Conservation (phyloP, 2,888 invertebrate species). For the Nezara viridula region DNA sequence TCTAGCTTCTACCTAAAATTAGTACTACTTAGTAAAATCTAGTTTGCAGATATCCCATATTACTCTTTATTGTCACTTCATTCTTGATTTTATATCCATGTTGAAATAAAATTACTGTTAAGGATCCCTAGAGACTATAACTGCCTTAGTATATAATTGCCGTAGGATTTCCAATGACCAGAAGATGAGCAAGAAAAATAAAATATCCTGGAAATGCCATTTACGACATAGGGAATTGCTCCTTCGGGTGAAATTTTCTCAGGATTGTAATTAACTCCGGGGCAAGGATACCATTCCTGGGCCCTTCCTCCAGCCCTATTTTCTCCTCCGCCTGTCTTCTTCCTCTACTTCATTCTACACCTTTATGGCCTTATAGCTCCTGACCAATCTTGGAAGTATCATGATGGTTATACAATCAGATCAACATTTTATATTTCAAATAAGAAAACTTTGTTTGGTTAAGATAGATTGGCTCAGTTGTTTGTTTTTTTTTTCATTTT, state of each 20-base stretch:
- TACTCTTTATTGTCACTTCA: too few relatives aligned
- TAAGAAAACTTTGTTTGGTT: too few relatives aligned
- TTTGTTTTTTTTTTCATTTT: too few relatives aligned
- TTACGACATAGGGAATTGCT: conserved; percentile 24
- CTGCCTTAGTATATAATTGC: not conserved
- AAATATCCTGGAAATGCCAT: not conserved
- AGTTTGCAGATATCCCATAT: too few relatives aligned
- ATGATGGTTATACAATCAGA: not conserved
- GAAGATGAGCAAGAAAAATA: conserved; percentile 16
- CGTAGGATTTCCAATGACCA: not conserved
- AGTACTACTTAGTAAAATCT: too few relatives aligned
- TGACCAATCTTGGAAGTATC: not conserved
- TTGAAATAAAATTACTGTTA: not conserved
- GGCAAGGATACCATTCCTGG: not conserved
- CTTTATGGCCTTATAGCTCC: not conserved
- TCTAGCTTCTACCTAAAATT: too few relatives aligned
- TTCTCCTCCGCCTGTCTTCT: not conserved
- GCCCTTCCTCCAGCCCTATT: not conserved
- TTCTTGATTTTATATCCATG: not conserved
- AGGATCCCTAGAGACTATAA: not conserved
- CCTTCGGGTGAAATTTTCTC: conserved; percentile 21
- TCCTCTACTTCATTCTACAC: not conserved
- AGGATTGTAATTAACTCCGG: conserved; percentile 34
- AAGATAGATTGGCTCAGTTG: too few relatives aligned
- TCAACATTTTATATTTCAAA: too few relatives aligned